Evolutionary conservation across 2,113 vertebrate genomes (phyloP).

Genomic region (Morone saxatilis): DNA sequence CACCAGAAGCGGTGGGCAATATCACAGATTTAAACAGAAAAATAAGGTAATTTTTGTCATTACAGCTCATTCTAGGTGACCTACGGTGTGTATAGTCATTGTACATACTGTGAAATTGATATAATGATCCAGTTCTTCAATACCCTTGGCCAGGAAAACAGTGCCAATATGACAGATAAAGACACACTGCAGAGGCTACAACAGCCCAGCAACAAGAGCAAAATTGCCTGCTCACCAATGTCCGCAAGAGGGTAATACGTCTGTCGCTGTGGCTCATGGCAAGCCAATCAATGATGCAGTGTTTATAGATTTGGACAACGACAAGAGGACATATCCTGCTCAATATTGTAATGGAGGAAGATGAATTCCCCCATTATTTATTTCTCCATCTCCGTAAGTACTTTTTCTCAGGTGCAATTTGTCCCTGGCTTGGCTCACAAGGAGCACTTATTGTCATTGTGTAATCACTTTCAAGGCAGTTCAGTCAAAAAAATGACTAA

Average conservation of each 20-base stretch:
- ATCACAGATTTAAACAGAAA: too few species aligned
- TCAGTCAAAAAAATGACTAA: not conserved
- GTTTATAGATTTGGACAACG: conserved; percentile 41
- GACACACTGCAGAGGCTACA: not conserved
- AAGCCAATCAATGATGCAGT: conserved; percentile 28
- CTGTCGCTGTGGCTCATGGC: conserved; percentile 14
- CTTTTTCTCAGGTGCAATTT: conserved; percentile 17
- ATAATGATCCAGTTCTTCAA: conserved; percentile 1
- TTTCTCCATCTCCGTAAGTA: conserved; percentile 1
- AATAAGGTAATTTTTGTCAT: not conserved
- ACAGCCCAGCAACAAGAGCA: conserved; percentile 14
- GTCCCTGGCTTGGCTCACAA: not conserved
- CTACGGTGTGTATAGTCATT: not conserved
- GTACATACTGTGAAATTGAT: not conserved
- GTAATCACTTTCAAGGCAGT: not conserved
- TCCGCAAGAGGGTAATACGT: conserved; percentile 20
- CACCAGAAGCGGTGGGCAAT: not conserved
- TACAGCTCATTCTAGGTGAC: not conserved
- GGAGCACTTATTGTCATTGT: not conserved
- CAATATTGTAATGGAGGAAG: conserved; percentile 20
- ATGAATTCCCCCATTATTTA: conserved; percentile 33
- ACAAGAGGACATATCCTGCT: conserved; percentile 23
- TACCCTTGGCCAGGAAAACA: not conserved
- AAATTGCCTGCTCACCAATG: conserved; percentile 9
- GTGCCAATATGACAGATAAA: not conserved